These are phyloP conservation scores for Nephotettix cincticeps DNA, from an alignment of 1,140 invertebrate genomes.

Conservation along the genomic window DNA sequence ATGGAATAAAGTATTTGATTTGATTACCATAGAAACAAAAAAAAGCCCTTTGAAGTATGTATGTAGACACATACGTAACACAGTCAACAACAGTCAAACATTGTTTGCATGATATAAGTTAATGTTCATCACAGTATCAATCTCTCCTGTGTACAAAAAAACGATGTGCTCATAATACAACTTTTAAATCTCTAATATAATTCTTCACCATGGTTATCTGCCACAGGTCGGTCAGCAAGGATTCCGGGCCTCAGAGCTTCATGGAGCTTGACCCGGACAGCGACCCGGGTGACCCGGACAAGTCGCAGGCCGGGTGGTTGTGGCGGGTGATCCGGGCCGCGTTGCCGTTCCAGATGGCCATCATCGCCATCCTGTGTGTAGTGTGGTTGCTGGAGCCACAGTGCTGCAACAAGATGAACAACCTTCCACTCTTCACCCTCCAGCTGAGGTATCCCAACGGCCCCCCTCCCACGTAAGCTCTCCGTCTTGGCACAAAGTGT, in stretches of 20 bases:
- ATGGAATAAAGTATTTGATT: no score
- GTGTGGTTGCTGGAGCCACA: slow-evolving; percentile 78
- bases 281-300: slow-evolving; percentile 45
- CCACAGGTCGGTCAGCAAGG: background rate
- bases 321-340: slow-evolving; percentile 75
- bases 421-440: slow-evolving; percentile 76
- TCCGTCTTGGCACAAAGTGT: no score
- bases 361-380: slow-evolving; percentile 77
- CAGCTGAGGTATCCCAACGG: slow-evolving; percentile 66
- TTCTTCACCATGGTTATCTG: background rate
- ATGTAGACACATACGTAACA: no score
- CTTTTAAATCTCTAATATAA: no score
- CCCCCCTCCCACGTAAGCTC: no score
- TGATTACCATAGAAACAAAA: no score
- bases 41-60: no score
- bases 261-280: slow-evolving; percentile 28
- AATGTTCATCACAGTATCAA: no score
- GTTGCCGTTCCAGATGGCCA: slow-evolving; percentile 77
- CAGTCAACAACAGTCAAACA: no score
- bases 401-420: slow-evolving; percentile 84
- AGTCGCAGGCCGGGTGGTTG: slow-evolving; percentile 57
- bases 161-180: no score
- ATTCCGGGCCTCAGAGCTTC: slow-evolving; percentile 38
- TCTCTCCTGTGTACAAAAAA: no score
- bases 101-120: no score